Percentiles rank a stretch among this genome's conserved stretches.
These are phyloP conservation scores for Torymus auratus DNA, from an alignment of 2,888 invertebrate genomes.

Conservation along the genomic window DNA sequence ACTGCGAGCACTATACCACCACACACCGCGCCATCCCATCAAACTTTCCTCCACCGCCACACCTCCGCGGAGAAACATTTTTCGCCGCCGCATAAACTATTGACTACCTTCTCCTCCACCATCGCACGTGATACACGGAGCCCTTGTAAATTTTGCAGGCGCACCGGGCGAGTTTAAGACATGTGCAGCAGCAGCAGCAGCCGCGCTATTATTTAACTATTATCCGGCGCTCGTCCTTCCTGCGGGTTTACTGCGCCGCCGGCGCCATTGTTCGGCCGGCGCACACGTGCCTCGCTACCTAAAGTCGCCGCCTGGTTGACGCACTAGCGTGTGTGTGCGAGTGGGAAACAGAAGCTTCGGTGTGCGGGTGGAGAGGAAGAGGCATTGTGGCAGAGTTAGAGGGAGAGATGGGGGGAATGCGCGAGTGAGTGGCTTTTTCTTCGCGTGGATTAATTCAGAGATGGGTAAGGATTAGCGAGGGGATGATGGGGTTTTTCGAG, in stretches of 20 bases:
- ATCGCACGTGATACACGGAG: conserved; percentile 30
- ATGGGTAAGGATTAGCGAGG: no score
- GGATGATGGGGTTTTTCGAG: no score
- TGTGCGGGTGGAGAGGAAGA: not conserved
- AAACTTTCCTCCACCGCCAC: no score
- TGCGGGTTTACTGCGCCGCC: conserved; percentile 21
- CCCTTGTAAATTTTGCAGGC: conserved; percentile 48
- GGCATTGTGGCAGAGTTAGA: no score
- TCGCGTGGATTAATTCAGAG: not conserved
- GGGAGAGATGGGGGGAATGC: no score
- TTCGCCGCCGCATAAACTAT: conserved; percentile 51
- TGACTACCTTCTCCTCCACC: conserved; percentile 20
- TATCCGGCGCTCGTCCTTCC: conserved; percentile 41
- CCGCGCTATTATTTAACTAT: conserved; percentile 54
- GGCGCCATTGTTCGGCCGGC: conserved; percentile 39
- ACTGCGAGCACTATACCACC: no score
- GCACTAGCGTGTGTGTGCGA: not conserved
- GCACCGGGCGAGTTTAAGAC: conserved; percentile 32
- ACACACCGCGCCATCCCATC: no score
- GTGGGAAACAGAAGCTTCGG: not conserved
- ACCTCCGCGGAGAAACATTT: conserved; percentile 18
- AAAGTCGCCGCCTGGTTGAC: conserved; percentile 30
- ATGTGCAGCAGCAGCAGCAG: conserved; percentile 16
- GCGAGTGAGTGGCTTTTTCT: not conserved
- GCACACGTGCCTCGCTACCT: conserved; percentile 47